Conservation (phyloP, 2,113 vertebrate species). For the Pampusana beccarii region DNA sequence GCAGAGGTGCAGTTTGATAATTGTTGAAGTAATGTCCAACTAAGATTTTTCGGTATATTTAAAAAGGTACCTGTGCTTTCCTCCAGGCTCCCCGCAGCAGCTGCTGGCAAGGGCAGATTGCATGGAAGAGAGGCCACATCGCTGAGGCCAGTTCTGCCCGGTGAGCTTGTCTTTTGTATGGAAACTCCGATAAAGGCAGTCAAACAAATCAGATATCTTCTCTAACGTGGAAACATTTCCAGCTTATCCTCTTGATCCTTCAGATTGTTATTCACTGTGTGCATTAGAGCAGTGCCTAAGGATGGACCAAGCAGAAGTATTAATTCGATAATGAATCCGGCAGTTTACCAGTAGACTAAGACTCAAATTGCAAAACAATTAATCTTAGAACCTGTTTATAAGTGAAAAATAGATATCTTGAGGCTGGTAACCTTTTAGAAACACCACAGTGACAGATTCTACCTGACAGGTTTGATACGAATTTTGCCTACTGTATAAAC, state of each 20-base stretch:
- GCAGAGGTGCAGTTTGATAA: neutral
- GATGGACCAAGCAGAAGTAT: neutral
- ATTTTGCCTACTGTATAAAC: slow-evolving; percentile 9
- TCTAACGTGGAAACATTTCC: neutral
- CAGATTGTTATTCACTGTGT: neutral
- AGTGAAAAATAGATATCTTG: neutral
- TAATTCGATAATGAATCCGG: neutral
- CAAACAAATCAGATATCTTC: neutral
- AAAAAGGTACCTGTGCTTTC: neutral
- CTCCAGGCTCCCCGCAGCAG: neutral
- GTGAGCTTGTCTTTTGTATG: neutral
- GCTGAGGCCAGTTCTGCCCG: neutral
- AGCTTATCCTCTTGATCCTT: neutral
- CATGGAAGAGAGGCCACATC: neutral
- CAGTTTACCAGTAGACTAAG: neutral
- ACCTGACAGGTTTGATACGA: neutral
- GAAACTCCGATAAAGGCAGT: neutral
- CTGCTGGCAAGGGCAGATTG: neutral
- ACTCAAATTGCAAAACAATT: neutral
- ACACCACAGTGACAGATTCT: neutral
- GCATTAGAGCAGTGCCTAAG: neutral
- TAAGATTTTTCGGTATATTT: neutral
- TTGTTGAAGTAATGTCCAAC: neutral
- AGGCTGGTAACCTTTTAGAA: slow-evolving; percentile 14
- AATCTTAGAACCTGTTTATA: neutral